These are phyloP conservation scores for Apotomis capreana DNA, from an alignment of 2,888 invertebrate genomes.

Conservation along the genomic window DNA sequence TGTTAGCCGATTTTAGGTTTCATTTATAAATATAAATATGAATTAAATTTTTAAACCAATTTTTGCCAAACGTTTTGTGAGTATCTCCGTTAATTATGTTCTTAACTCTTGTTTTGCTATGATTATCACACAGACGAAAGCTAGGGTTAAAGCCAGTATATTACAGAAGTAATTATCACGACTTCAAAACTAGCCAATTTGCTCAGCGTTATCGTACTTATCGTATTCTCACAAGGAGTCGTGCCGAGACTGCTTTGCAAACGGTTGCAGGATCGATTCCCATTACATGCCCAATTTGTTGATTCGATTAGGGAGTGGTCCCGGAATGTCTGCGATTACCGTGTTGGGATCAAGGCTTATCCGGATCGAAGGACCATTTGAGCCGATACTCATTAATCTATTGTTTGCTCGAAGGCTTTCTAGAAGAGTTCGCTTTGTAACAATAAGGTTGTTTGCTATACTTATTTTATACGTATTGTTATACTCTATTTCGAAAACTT, in stretches of 20 bases:
- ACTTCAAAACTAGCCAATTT: neutral
- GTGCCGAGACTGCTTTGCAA: constrained; percentile 27
- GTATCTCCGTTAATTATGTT: too few species aligned
- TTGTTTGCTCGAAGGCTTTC: constrained; percentile 1
- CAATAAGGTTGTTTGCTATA: neutral
- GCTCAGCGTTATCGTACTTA: neutral
- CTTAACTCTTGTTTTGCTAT: too few species aligned
- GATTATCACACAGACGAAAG: too few species aligned
- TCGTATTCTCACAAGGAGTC: constrained; percentile 8
- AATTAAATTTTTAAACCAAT: too few species aligned
- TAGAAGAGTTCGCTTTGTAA: neutral
- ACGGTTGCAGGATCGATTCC: constrained; percentile 22
- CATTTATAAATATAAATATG: too few species aligned
- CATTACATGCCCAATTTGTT: constrained; percentile 32
- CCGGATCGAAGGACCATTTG: constrained; percentile 12
- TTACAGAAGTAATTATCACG: too few species aligned
- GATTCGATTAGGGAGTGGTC: constrained; percentile 27
- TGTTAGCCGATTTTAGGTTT: too few species aligned
- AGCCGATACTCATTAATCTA: constrained; percentile 8
- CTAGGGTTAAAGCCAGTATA: too few species aligned
- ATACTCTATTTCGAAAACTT: too few species aligned
- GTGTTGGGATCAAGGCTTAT: constrained; percentile 6
- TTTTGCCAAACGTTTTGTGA: too few species aligned
- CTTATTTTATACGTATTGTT: neutral
- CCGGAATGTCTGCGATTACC: constrained; percentile 23